Evolutionary conservation across 2,888 invertebrate genomes (phyloP), one percentile per base, ranked within the genome.

Genomic region (Dryomyza anilis): DNA sequence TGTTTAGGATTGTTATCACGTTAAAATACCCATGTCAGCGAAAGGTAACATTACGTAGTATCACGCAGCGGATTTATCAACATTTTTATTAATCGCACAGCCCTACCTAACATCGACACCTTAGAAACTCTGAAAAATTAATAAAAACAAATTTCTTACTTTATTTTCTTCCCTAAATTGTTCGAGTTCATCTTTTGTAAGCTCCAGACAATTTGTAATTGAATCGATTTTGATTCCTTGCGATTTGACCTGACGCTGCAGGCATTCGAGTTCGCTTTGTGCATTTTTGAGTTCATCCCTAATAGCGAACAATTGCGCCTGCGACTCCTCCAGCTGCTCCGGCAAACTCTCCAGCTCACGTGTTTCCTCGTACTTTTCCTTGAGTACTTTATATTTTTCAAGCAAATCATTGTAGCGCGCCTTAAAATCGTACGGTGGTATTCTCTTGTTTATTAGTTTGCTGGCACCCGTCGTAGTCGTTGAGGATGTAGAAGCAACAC

Each of bases 341-440:
- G 86, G 83, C 1, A 86, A 79, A 68, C 86, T 85, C 69, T 86
- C 83, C 65, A 87, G 83, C 45, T 86, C 86, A 72, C 85, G 84
- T 36, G 87, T 77, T 19, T 85, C 84, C 48, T 81, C 85, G 65
- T 85, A 84, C 72, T 88, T 86, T 57, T 78, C 81, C 73, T 87
- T 87, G 12, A 89, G 78, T 1, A 72, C 50, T 69, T 86, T 86
- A 70, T 89, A 85, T 77, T 89, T 89, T 65, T 88, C 87, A 16
- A 85, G 77, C 57, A 91, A 82, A 71, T 87, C 86, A 74, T 86
- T 84, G 70, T 87, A 88, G 57, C 90, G 86, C 29, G 88, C 88
- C 78, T 90, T 89, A 69, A 86, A 89, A 74, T 89, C 89, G 79
- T 89, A 89, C 0, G 89, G 85, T 7, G 87, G 85, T 56, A 87